These are phyloP conservation scores for Gasterosteus nipponicus DNA, from an alignment of 2,113 vertebrate genomes.

Conservation along the genomic window DNA sequence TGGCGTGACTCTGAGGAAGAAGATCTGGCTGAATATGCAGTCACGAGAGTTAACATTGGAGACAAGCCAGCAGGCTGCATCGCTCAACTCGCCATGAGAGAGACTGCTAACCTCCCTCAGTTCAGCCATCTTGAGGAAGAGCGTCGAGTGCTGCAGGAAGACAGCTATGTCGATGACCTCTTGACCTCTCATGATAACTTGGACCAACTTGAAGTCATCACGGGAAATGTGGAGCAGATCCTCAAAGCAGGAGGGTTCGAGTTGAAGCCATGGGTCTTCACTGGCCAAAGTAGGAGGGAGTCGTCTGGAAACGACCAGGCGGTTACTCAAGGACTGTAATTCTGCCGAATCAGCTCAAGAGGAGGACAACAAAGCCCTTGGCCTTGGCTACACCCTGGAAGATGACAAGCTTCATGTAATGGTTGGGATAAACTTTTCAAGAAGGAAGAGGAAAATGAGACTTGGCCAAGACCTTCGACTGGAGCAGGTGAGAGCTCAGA, in stretches of 20 bases:
- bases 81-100: too few relatives aligned
- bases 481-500: not conserved
- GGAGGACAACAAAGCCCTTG: constrained; percentile 14
- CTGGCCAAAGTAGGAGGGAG: not conserved
- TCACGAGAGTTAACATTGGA: too few relatives aligned
- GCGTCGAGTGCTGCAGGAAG: too few relatives aligned
- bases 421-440: not conserved
- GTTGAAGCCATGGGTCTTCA: not conserved
- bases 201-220: not conserved
- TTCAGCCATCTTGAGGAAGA: too few relatives aligned
- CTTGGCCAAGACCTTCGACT: not conserved
- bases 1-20: constrained; percentile 13
- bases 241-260: not conserved
- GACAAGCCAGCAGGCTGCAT: too few relatives aligned
- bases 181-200: not conserved
- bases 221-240: not conserved
- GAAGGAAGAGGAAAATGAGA: not conserved
- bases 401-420: constrained; percentile 3
- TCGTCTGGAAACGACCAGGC: too few relatives aligned
- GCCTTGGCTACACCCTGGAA: not conserved
- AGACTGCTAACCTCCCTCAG: too few relatives aligned
- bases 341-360: not conserved
- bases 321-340: not conserved
- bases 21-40: constrained; percentile 15
- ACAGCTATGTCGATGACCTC: not conserved